Evolutionary conservation across 1,140 invertebrate genomes (phyloP).

Genomic region (Conus betulinus): DNA sequence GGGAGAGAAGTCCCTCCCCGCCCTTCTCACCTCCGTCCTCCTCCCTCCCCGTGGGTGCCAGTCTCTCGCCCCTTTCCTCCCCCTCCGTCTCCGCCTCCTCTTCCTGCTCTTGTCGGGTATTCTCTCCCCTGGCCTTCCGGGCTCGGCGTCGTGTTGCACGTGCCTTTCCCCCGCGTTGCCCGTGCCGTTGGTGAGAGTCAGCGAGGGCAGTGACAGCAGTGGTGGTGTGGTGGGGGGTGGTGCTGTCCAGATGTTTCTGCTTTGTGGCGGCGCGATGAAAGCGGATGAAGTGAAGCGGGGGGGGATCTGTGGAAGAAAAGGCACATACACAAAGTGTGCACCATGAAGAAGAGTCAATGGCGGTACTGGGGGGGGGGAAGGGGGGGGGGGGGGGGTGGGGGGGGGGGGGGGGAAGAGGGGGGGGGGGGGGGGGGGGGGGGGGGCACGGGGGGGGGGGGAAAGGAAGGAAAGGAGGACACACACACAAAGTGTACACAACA

Average conservation of each 20-base stretch:
- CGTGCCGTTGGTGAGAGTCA: neutral
- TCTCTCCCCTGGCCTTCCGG: neutral
- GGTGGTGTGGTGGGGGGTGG: neutral
- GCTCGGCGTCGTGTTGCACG: neutral
- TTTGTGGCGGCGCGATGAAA: constrained; percentile 58
- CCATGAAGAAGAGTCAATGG: neutral
- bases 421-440: no score
- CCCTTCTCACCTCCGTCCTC: neutral
- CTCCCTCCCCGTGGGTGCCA: neutral
- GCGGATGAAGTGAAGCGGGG: no score
- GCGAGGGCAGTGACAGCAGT: neutral
- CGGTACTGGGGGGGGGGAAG: no score
- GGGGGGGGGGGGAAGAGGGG: no score
- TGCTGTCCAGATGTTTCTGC: constrained; percentile 44
- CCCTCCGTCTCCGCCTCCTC: neutral
- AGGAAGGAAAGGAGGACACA: no score
- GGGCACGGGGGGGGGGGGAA: no score
- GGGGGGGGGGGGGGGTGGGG: no score
- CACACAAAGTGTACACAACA: no score
- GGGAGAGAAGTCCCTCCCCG: neutral
- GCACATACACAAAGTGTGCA: no score
- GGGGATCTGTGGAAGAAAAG: constrained; percentile 33
- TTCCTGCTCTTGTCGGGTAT: neutral
- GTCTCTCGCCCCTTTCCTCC: neutral
- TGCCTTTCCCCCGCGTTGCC: neutral